A percentile compares a stretch with the other conserved stretches of the same genome.
phyloP scores from a whole-genome alignment of 2,797 vertebrate genomes.

The Trachops cirrhosus region DNA sequence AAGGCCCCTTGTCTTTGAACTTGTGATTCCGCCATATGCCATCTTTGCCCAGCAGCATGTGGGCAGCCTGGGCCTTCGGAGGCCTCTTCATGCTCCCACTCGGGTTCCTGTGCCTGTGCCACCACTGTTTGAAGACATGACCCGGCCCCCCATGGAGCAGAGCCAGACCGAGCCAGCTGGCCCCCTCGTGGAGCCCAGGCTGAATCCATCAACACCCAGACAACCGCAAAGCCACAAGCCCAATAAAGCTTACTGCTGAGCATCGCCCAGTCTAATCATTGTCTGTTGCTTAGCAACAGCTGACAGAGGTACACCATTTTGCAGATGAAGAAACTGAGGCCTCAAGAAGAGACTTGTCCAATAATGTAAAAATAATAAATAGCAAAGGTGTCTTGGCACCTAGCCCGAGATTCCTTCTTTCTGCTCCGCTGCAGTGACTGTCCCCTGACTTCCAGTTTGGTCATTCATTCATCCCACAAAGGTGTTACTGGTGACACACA shows the following conservation, averaged over 20 bases:
- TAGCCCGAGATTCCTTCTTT: neutral
- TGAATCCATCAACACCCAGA: neutral
- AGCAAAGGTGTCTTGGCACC: neutral
- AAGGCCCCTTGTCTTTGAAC: neutral
- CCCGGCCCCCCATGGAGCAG: neutral
- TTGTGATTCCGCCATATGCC: neutral
- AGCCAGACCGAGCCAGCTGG: neutral
- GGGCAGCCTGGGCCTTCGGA: neutral
- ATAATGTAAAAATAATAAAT: neutral
- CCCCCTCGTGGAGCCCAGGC: neutral
- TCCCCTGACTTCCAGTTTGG: neutral
- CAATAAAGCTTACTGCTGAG: fast-evolving
- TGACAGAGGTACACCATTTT: neutral
- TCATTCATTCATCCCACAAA: neutral
- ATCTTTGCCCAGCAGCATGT: neutral
- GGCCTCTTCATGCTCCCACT: neutral
- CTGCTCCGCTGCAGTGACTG: neutral
- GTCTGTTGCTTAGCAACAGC: neutral
- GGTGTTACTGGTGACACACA: neutral
- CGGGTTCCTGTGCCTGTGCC: neutral
- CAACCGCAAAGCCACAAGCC: neutral
- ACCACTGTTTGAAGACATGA: neutral
- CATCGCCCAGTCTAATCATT: too few relatives aligned
- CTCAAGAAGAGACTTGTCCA: neutral
- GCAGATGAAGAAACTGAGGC: neutral